Percentiles rank a stretch among this genome's conserved stretches.
These are phyloP conservation scores for Thomomys bottae DNA, from an alignment of 2,113 vertebrate species.

Conservation along the genomic window DNA sequence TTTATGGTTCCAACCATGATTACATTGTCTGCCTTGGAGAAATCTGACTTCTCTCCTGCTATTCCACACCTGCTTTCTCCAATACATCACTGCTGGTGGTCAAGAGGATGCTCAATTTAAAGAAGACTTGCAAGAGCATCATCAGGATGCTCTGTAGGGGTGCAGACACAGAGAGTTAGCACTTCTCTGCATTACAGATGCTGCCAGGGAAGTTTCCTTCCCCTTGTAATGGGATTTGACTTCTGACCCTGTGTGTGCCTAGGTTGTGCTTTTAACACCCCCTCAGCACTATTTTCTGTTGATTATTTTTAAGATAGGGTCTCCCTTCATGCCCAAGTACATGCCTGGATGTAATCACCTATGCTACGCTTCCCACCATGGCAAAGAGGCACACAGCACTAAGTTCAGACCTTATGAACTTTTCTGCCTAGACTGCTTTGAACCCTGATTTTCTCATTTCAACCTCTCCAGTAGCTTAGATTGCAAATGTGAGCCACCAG, in stretches of 20 bases:
- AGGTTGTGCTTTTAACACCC: neutral
- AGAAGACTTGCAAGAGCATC: neutral
- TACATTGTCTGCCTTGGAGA: neutral
- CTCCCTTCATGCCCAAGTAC: too few species aligned
- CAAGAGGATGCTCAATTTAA: neutral
- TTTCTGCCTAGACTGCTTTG: too few species aligned
- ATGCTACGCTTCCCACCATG: too few species aligned
- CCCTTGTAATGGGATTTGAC: too few species aligned
- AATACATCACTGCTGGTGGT: rapidly evolving
- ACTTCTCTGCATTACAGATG: neutral
- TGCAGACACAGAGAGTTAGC: neutral
- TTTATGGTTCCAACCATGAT: neutral
- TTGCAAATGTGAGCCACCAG: too few species aligned
- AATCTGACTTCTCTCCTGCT: neutral
- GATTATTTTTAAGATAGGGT: too few species aligned
- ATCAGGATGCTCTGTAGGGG: neutral
- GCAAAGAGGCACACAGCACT: too few species aligned
- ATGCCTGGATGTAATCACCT: too few species aligned
- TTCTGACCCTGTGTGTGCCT: neutral
- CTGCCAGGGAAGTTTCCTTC: neutral
- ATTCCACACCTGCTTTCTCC: neutral
- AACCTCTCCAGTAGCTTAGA: too few species aligned
- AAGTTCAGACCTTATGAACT: too few species aligned
- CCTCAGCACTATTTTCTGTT: too few species aligned
- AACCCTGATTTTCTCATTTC: too few species aligned